These are phyloP conservation scores for Thaumatotibia leucotreta DNA, from an alignment of 1,140 invertebrate species.

Conservation along the genomic window DNA sequence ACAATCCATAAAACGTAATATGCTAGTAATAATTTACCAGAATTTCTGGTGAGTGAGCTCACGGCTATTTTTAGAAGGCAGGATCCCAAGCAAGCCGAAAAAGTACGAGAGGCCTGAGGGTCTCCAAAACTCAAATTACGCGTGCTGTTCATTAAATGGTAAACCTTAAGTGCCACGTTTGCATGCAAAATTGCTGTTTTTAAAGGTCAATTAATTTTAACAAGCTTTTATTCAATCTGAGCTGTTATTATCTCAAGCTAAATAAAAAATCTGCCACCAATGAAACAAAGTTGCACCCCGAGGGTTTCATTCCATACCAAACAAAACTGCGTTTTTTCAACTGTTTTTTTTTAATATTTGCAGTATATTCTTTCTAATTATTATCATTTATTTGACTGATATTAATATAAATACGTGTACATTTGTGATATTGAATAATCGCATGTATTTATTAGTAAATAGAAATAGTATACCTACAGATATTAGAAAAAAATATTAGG, in stretches of 20 bases:
- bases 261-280: no score
- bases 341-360: no score
- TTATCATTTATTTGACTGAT: no score
- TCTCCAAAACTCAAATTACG: neutral
- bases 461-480: no score
- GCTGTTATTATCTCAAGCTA: neutral
- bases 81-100: neutral
- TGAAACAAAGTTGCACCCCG: no score
- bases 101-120: neutral
- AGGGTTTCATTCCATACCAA: no score
- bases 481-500: no score
- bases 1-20: neutral
- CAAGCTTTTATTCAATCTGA: neutral
- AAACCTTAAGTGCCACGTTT: neutral
- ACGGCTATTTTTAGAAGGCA: neutral
- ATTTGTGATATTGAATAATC: no score
- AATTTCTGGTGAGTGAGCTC: neutral
- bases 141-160: neutral
- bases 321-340: no score
- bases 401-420: no score
- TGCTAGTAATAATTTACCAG: neutral
- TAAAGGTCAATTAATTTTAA: neutral
- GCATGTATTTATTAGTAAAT: no score
- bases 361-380: no score
- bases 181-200: neutral